Evolutionary conservation across 2,888 invertebrate species (phyloP), one percentile per base, ranked within the genome.

Genomic region (Macropis europaea): DNA sequence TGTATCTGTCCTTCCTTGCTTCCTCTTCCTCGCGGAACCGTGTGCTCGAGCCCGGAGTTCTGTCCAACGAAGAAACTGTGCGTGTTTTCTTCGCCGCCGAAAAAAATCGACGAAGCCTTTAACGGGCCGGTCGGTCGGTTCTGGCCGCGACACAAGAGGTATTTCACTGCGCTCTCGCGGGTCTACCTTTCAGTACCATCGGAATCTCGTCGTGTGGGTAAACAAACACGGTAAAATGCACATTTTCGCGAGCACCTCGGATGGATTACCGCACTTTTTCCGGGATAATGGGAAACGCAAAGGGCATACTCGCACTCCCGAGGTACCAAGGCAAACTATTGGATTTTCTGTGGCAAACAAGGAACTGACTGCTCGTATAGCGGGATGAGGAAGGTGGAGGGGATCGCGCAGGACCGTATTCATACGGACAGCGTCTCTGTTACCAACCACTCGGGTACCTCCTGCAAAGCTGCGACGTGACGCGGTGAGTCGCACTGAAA

Each of bases 261-360:
- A 61, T 60, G 67, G 61, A 70, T 74, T 69, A 66, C 75, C 77
- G 80, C 82, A 80, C 84, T 83, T 81, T 74, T 76, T 69, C 38
- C 59, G 66, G 45, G 76, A 73, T 76, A 77, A 77, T 74, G 72
- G 67, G 75, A 73, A 82, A 81, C 76, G 76, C 81, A 75, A 84
- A 82, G 82, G 81, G 77, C 84, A 86, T 85, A 87, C 81, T 85
- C 82, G 83, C 83, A 78, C 87, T 87, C 84, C 77, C 83, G 84
- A 86, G 85, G 83, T 87, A 88, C 88, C n/a, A 87, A 87, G 87
- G 87, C 88, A 86, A 89, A 90, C 90, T 90, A 90, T 89, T 89
- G 88, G 89, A 89, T 89, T 90, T 90, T 89, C 88, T 89, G 88
- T 88, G 89, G 90, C 90, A 90, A 90, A 90, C 90, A 89, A 89